Percentiles rank a stretch among this genome's conserved stretches.
These are phyloP conservation scores for Sander lucioperca DNA, from an alignment of 2,113 vertebrate genomes.

Conservation along the genomic window DNA sequence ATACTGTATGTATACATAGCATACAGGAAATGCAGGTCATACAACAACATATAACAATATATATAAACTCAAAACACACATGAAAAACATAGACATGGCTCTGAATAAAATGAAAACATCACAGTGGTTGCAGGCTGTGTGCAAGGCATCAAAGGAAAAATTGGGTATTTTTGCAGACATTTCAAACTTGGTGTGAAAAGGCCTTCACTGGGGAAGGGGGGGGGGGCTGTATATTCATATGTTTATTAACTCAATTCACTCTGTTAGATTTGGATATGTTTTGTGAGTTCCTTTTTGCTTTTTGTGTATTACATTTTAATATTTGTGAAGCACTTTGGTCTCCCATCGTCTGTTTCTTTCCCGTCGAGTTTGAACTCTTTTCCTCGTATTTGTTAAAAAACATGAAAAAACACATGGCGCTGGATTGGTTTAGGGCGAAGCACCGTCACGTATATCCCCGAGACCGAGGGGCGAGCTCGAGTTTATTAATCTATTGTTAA, in stretches of 20 bases:
- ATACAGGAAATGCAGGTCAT: too few species aligned
- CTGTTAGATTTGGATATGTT: slow-evolving; percentile 54
- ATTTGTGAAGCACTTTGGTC: slow-evolving; percentile 38
- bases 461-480: not conserved
- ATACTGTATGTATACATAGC: too few species aligned
- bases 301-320: slow-evolving; percentile 12
- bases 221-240: slow-evolving; percentile 33
- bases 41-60: too few species aligned
- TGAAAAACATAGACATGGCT: too few species aligned
- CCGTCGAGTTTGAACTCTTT: not conserved
- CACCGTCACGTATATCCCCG: too few species aligned
- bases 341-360: slow-evolving; percentile 17
- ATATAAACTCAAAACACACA: too few species aligned
- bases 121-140: too few species aligned
- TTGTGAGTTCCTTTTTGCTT: slow-evolving; percentile 36
- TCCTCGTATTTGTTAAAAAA: not conserved
- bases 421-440: too few species aligned
- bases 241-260: slow-evolving; percentile 51
- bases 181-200: slow-evolving; percentile 53
- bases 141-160: too few species aligned
- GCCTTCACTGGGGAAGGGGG: slow-evolving; percentile 7
- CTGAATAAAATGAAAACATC: too few species aligned
- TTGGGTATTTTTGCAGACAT: not conserved
- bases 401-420: not conserved
- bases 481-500: slow-evolving; percentile 10